These are phyloP conservation scores for Papilio elwesi DNA, from an alignment of 2,888 invertebrate species.

Conservation along the genomic window DNA sequence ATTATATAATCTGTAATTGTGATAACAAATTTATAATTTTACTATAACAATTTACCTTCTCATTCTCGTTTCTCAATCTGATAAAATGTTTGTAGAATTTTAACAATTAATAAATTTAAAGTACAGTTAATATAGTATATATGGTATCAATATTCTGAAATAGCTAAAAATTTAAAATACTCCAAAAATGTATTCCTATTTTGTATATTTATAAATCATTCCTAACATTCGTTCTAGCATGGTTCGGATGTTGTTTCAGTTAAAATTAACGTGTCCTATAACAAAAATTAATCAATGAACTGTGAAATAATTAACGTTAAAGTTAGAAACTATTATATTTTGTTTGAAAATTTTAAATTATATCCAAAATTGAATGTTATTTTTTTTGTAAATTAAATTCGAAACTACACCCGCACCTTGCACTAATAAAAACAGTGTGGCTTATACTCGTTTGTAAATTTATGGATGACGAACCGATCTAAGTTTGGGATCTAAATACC, in stretches of 20 bases:
- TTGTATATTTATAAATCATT: neutral
- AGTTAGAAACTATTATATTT: too few relatives aligned
- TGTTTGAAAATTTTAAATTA: too few relatives aligned
- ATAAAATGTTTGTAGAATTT: too few relatives aligned
- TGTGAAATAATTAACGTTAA: too few relatives aligned
- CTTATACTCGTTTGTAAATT: too few relatives aligned
- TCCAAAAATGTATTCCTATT: neutral
- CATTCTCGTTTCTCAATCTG: too few relatives aligned
- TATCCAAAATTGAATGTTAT: neutral
- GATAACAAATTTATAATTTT: neutral
- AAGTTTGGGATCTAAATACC: conserved; percentile 4
- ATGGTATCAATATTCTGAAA: neutral
- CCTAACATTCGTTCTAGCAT: neutral
- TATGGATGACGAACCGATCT: neutral
- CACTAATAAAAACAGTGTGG: neutral
- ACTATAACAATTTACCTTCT: neutral
- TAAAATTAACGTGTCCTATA: neutral
- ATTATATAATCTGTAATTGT: too few relatives aligned
- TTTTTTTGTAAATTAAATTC: neutral
- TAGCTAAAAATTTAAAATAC: neutral
- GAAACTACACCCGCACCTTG: neutral
- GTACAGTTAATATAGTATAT: too few relatives aligned
- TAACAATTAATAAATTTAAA: too few relatives aligned
- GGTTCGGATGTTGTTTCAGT: neutral
- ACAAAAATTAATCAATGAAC: too few relatives aligned